A percentile compares a stretch with the other conserved stretches of the same genome.
phyloP scores from a whole-genome alignment of 2,113 vertebrate species.

The Oxyura jamaicensis region DNA sequence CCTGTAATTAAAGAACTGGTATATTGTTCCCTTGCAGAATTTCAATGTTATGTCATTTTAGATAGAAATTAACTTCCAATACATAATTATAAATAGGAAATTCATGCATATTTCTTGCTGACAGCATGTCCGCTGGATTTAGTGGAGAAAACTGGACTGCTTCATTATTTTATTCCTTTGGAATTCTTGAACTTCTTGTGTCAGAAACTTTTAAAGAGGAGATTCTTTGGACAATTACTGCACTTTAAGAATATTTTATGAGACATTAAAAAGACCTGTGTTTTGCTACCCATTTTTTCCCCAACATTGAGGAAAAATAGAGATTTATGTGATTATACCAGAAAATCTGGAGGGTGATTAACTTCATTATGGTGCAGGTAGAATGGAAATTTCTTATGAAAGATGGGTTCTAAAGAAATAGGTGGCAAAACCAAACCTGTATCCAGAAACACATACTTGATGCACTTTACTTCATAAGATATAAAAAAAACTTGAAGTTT shows the following conservation, averaged over 20 bases:
- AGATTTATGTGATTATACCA: background rate
- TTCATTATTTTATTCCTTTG: background rate
- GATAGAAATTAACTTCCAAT: background rate
- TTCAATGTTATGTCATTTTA: background rate
- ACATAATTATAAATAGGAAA: background rate
- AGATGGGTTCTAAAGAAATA: background rate
- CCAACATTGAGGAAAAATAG: rapidly evolving
- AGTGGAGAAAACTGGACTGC: background rate
- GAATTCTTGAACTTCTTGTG: background rate
- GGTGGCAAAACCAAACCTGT: background rate
- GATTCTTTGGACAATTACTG: background rate
- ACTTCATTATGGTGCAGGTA: background rate
- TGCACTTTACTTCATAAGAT: background rate
- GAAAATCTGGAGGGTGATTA: background rate
- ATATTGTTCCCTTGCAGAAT: background rate
- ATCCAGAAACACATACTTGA: background rate
- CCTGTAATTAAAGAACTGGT: background rate
- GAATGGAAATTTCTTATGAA: background rate
- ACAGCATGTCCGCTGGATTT: background rate
- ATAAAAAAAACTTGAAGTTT: slow-evolving; percentile 47
- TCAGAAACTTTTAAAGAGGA: background rate
- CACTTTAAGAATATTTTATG: background rate
- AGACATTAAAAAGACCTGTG: background rate
- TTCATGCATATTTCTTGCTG: background rate
- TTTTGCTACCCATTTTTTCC: background rate